Evolutionary conservation across 2,888 invertebrate genomes (phyloP).

Genomic region (Stomorhina lunata): DNA sequence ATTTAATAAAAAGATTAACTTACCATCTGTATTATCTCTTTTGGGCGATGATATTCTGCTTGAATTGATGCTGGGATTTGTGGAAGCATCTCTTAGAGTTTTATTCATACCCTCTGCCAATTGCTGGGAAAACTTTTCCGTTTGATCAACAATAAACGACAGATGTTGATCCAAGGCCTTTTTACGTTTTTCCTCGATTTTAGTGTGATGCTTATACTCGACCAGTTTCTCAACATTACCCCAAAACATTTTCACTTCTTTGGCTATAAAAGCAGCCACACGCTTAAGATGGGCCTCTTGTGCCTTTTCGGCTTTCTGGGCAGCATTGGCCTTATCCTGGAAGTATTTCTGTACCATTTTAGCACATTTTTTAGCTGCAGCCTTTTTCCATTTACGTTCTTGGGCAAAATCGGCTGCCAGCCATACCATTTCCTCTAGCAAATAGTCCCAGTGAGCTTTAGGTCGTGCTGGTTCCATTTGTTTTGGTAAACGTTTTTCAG

Average conservation of each 20-base stretch:
- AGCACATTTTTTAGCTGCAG: constrained; percentile 95
- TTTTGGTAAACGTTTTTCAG: constrained; percentile 94
- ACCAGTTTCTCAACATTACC: constrained; percentile 97
- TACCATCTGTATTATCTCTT: constrained; percentile 81
- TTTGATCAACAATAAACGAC: constrained; percentile 98
- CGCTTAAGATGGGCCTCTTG: constrained; percentile 91
- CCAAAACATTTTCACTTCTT: constrained; percentile 97
- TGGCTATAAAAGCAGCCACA: constrained; percentile 94
- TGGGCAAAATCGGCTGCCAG: constrained; percentile 98
- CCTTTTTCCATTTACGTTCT: constrained; percentile 98
- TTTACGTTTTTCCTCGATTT: constrained; percentile 96
- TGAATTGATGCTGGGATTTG: constrained; percentile 80
- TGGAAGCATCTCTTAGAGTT: constrained; percentile 74
- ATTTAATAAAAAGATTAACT: constrained; percentile 63
- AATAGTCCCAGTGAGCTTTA: constrained; percentile 99
- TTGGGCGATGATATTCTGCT: constrained; percentile 81
- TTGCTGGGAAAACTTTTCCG: constrained; percentile 97
- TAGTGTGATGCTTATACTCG: constrained; percentile 94
- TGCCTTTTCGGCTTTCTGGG: constrained; percentile 94
- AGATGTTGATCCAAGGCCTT: constrained; percentile 97
- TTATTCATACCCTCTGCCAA: constrained; percentile 92
- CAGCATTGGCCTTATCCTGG: constrained; percentile 93
- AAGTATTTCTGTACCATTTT: constrained; percentile 95
- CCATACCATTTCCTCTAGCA: constrained; percentile 99
- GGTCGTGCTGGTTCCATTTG: constrained; percentile 92